These are phyloP conservation scores for Heliornis fulica DNA, from an alignment of 2,113 vertebrate species.

Conservation along the genomic window DNA sequence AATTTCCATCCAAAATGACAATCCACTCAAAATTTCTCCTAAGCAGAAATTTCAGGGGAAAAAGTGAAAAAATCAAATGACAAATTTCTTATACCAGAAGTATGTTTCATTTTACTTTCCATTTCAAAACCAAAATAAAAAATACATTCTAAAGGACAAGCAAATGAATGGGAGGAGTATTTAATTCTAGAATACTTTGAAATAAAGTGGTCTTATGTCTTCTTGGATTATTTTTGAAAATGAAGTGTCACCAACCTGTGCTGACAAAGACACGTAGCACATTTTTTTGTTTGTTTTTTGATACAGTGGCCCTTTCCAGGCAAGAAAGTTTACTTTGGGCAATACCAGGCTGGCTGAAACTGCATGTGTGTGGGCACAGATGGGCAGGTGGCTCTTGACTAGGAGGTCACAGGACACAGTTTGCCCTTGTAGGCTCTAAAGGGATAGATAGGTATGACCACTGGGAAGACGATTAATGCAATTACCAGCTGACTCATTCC, in stretches of 20 bases:
- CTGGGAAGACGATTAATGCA: neutral
- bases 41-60: neutral
- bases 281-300: neutral
- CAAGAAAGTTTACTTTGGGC: neutral
- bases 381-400: neutral
- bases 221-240: neutral
- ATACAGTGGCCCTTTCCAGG: neutral
- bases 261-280: neutral
- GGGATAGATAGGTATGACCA: rapidly evolving
- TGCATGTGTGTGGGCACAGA: rapidly evolving
- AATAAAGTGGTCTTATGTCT: neutral
- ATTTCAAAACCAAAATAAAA: neutral
- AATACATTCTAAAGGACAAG: neutral
- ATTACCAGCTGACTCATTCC: neutral
- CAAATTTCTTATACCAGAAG: neutral
- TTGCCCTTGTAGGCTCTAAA: neutral
- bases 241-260: neutral
- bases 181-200: neutral
- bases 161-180: neutral
- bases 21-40: neutral
- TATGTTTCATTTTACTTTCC: neutral
- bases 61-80: neutral
- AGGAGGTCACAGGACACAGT: neutral
- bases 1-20: neutral
- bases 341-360: neutral